These are phyloP conservation scores for Drosophila athabasca DNA, from an alignment of 1,140 invertebrate species.

Conservation along the genomic window DNA sequence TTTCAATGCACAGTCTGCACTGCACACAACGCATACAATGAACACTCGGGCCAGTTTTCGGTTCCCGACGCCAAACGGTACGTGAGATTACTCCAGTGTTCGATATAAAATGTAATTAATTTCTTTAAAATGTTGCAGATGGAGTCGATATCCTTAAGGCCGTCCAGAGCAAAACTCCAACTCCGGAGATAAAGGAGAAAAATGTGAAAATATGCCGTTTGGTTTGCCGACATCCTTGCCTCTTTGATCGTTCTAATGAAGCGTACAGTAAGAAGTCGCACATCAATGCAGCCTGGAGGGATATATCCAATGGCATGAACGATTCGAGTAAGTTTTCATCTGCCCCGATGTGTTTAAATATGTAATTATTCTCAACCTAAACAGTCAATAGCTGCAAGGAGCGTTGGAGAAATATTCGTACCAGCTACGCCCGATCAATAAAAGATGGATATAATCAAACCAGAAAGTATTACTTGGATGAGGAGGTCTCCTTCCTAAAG, in stretches of 20 bases:
- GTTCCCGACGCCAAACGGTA: too few relatives aligned
- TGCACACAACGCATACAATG: conserved; percentile 1
- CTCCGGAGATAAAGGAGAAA: conserved; percentile 52
- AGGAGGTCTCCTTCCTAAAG: conserved; percentile 62
- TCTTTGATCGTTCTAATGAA: conserved; percentile 69
- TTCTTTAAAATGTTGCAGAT: neutral
- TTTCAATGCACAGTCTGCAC: neutral
- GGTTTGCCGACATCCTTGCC: conserved; percentile 64
- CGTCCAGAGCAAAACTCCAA: conserved; percentile 22
- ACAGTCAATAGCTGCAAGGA: conserved; percentile 69
- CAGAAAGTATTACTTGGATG: conserved; percentile 65
- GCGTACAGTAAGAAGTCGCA: conserved; percentile 61
- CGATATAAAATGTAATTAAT: neutral
- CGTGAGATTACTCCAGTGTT: neutral
- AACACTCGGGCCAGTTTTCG: conserved; percentile 45
- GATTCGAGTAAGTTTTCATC: conserved; percentile 51
- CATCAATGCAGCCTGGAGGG: conserved; percentile 63
- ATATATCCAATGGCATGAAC: conserved; percentile 58
- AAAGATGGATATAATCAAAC: conserved; percentile 40
- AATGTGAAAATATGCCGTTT: conserved; percentile 73
- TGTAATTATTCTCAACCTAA: neutral
- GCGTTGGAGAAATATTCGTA: conserved; percentile 76
- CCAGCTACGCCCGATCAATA: conserved; percentile 67
- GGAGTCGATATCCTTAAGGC: conserved; percentile 13
- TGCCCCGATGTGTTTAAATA: neutral